phyloP scores from a whole-genome alignment of 1,140 invertebrate species.

The Coelopa frigida region DNA sequence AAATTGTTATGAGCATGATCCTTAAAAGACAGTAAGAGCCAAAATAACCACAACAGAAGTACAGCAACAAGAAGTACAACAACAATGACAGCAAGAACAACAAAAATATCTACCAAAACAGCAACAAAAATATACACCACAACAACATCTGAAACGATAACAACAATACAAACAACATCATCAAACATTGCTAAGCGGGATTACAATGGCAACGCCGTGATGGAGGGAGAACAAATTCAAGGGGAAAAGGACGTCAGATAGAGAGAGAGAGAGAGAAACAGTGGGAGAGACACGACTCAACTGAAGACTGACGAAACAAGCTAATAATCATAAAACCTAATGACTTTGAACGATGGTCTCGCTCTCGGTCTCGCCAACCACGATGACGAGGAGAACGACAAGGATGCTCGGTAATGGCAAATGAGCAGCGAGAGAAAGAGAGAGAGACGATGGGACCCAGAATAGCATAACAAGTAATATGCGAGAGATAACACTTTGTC shows the following conservation, averaged over 20 bases:
- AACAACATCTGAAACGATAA: constrained; percentile 16
- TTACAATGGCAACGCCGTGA: too few relatives aligned
- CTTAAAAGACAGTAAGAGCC: constrained; percentile 5
- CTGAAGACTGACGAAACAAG: constrained; percentile 23
- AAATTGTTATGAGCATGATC: constrained; percentile 42
- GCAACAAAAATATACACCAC: not conserved
- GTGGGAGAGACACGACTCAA: not conserved
- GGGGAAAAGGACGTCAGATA: not conserved
- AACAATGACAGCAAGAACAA: constrained; percentile 15
- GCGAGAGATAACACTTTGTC: too few relatives aligned
- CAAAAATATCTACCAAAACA: not conserved
- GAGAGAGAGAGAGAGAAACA: not conserved
- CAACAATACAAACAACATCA: constrained; percentile 21
- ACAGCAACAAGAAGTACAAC: constrained; percentile 31
- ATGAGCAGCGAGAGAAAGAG: too few relatives aligned
- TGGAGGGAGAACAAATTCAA: not conserved
- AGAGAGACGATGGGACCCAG: too few relatives aligned
- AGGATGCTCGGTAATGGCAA: too few relatives aligned
- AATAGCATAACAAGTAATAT: too few relatives aligned
- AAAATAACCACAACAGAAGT: constrained; percentile 16
- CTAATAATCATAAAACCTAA: constrained; percentile 46
- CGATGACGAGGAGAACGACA: constrained; percentile 22
- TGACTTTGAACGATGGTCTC: constrained; percentile 41
- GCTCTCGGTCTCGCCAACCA: constrained; percentile 18
- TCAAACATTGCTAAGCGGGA: not conserved